A percentile compares a stretch with the other conserved stretches of the same genome.
phyloP scores from a whole-genome alignment of 2,797 vertebrate species.

The Poecile montanus region DNA sequence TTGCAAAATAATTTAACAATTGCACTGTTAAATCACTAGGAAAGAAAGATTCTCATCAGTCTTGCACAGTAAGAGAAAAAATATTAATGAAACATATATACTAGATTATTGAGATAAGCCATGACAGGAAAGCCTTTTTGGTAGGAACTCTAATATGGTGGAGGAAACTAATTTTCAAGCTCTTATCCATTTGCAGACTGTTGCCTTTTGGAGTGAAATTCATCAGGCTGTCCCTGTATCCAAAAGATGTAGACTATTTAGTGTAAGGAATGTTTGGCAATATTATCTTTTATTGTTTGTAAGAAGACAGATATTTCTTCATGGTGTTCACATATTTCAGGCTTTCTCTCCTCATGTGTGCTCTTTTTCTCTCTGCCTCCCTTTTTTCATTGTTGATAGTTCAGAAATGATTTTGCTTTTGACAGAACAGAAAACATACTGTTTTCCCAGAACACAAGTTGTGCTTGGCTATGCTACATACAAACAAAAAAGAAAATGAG shows the following conservation, averaged over 20 bases:
- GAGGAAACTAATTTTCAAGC: neutral
- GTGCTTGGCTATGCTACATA: neutral
- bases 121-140: neutral
- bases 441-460: slow-evolving; percentile 2
- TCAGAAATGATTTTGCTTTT: neutral
- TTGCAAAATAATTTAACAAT: slow-evolving; percentile 35
- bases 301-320: neutral
- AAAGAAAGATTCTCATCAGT: slow-evolving; percentile 14
- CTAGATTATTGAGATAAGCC: slow-evolving; percentile 46
- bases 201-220: neutral
- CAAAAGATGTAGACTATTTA: neutral
- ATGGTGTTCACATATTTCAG: neutral
- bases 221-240: neutral
- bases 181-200: neutral
- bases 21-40: slow-evolving; percentile 31
- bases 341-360: neutral
- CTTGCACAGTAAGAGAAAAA: slow-evolving; percentile 3
- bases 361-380: neutral
- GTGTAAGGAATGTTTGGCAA: neutral
- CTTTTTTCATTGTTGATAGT: neutral
- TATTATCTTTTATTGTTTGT: neutral
- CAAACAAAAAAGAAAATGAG: neutral
- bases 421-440: neutral
- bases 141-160: neutral
- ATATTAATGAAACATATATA: neutral